Evolutionary conservation across 1,140 invertebrate species (phyloP).

Genomic region (Pseudoatta argentina): DNA sequence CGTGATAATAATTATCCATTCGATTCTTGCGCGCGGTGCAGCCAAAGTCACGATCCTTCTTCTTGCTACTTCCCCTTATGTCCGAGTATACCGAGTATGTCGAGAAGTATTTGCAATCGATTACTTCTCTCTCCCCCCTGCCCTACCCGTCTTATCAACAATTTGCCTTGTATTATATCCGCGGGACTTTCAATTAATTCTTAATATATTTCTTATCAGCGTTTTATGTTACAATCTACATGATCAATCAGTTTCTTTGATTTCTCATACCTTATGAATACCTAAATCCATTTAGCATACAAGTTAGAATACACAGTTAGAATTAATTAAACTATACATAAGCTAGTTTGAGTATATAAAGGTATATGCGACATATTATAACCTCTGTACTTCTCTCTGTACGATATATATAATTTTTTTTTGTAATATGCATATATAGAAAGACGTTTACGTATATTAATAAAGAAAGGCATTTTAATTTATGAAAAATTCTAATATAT

Average conservation of each 20-base stretch:
- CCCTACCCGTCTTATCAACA: background rate
- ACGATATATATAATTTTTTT: background rate
- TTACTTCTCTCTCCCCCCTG: conserved; percentile 22
- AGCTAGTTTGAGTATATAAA: background rate
- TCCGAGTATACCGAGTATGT: conserved; percentile 51
- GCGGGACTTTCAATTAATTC: conserved; percentile 60
- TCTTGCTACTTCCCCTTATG: conserved; percentile 61
- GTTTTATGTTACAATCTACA: conserved; percentile 22
- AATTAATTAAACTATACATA: conserved; percentile 5
- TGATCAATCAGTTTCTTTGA: conserved; percentile 16
- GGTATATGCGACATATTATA: background rate
- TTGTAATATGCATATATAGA: no score
- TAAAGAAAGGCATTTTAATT: background rate
- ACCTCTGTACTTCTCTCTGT: no score
- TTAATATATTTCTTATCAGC: conserved; percentile 48
- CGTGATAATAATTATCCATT: conserved; percentile 74
- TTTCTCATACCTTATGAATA: conserved; percentile 7
- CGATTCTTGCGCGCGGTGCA: conserved; percentile 50
- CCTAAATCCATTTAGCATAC: conserved; percentile 3
- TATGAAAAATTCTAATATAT: background rate
- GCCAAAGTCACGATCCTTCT: conserved; percentile 70
- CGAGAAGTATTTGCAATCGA: conserved; percentile 64
- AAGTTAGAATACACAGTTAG: background rate
- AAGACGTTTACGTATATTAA: background rate
- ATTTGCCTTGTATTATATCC: conserved; percentile 18